A percentile compares a stretch with the other conserved stretches of the same genome.
phyloP scores from a whole-genome alignment of 2,113 vertebrate species.

The Numida meleagris region DNA sequence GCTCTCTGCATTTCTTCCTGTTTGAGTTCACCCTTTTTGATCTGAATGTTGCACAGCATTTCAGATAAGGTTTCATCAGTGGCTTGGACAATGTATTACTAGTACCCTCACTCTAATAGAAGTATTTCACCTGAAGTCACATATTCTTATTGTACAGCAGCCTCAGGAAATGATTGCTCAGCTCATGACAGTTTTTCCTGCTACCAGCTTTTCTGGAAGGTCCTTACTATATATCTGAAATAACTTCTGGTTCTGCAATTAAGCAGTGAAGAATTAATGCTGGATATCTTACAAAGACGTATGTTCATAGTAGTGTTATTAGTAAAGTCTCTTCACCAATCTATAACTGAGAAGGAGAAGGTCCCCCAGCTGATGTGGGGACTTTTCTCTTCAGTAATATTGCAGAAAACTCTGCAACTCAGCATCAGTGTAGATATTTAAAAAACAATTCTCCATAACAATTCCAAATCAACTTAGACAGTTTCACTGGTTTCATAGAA shows the following conservation, averaged over 20 bases:
- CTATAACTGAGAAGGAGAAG: not conserved
- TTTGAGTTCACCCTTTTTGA: not conserved
- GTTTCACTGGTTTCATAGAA: not conserved
- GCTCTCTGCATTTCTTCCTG: not conserved
- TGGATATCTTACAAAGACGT: not conserved
- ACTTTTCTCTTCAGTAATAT: not conserved
- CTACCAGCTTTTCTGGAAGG: not conserved
- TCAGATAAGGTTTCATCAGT: not conserved
- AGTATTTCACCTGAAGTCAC: not conserved
- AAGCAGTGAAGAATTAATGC: not conserved
- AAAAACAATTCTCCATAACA: not conserved
- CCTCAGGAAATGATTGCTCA: not conserved
- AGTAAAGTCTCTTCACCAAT: not conserved
- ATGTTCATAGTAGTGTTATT: not conserved
- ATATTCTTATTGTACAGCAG: not conserved
- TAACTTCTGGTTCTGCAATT: not conserved
- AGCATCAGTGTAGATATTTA: not conserved
- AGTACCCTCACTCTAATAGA: not conserved
- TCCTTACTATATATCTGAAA: not conserved
- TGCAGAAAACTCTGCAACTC: not conserved
- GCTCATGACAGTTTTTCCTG: not conserved
- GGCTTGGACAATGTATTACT: not conserved
- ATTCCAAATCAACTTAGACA: not conserved
- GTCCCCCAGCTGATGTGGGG: not conserved
- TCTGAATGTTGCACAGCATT: not conserved